These are phyloP conservation scores for Chroicocephalus ridibundus DNA, from an alignment of 2,113 vertebrate genomes.

Conservation along the genomic window DNA sequence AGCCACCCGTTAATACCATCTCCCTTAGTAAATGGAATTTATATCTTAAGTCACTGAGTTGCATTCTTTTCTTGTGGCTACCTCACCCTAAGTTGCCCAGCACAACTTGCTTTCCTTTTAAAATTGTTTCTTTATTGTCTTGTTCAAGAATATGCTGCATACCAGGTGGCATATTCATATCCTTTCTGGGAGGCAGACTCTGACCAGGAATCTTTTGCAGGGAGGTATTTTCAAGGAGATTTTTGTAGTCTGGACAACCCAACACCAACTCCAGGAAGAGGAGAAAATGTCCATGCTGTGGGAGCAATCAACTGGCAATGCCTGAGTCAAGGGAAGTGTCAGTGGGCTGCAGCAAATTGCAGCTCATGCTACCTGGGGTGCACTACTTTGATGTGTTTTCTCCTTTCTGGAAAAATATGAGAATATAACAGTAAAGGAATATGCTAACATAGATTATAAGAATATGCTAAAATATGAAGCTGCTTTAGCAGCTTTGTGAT, in stretches of 20 bases:
- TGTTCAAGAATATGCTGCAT: conserved; percentile 78
- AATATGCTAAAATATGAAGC: neutral
- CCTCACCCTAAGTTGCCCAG: neutral
- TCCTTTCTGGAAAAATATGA: neutral
- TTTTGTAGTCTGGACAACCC: conserved; percentile 63
- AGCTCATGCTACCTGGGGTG: conserved; percentile 63
- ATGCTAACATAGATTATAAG: neutral
- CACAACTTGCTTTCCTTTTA: neutral
- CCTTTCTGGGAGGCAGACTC: neutral
- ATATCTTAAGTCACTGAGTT: neutral
- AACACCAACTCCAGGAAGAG: conserved; percentile 71
- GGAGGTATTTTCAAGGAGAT: conserved; percentile 68
- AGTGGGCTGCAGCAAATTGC: conserved; percentile 74
- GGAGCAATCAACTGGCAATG: conserved; percentile 42
- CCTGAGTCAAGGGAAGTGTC: conserved; percentile 70
- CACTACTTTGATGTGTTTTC: neutral
- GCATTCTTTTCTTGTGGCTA: neutral
- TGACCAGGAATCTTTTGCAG: conserved; percentile 75
- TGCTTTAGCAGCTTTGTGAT: neutral
- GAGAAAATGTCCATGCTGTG: conserved; percentile 7
- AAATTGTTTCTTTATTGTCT: neutral
- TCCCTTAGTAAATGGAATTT: neutral
- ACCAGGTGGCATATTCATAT: conserved; percentile 35
- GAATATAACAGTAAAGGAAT: neutral
- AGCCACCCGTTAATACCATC: neutral